These are phyloP conservation scores for Aythya baeri DNA, from an alignment of 2,113 vertebrate genomes.

Conservation along the genomic window DNA sequence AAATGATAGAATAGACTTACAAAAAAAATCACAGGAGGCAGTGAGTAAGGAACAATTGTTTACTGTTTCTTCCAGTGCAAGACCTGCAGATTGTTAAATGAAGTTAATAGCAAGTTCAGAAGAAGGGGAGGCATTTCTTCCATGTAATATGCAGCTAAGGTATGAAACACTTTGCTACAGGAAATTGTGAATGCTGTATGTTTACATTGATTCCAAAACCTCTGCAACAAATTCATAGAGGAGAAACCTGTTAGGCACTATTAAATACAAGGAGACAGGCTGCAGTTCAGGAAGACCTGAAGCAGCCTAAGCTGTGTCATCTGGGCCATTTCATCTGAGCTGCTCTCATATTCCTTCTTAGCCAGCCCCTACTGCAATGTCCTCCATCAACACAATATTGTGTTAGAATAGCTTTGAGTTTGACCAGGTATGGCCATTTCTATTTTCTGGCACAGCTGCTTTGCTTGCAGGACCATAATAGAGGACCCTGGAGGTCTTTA, in stretches of 20 bases:
- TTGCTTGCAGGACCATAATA: background rate
- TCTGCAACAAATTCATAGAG: background rate
- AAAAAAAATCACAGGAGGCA: background rate
- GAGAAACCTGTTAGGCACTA: background rate
- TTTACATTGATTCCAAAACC: background rate
- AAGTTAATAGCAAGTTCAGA: background rate
- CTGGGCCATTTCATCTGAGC: background rate
- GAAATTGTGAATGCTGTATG: background rate
- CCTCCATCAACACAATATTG: background rate
- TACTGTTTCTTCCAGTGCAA: background rate
- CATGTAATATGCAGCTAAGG: background rate
- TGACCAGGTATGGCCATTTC: background rate
- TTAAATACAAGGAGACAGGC: fast-evolving
- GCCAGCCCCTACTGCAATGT: background rate
- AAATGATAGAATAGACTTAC: background rate
- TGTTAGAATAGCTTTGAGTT: background rate
- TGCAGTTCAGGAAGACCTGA: background rate
- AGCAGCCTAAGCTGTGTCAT: background rate
- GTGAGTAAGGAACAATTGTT: background rate
- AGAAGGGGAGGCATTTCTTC: background rate
- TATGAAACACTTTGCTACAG: background rate
- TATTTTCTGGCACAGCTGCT: background rate
- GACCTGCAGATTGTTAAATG: background rate
- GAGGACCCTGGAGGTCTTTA: no score
- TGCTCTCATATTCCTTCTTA: background rate